phyloP scores from a whole-genome alignment of 2,113 vertebrate genomes.

The Pseudorasbora parva region DNA sequence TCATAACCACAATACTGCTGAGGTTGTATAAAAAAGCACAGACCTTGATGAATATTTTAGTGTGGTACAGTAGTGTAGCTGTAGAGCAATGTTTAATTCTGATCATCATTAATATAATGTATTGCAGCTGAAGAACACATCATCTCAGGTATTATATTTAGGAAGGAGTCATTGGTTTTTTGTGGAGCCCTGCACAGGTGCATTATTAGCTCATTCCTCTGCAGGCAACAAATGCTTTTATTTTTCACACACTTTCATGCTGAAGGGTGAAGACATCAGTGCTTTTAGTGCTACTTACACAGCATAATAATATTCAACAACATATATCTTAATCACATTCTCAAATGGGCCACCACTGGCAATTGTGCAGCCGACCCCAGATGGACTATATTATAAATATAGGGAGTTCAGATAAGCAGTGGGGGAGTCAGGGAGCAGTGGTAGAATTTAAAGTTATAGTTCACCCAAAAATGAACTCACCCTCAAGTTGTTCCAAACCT shows the following conservation, averaged over 20 bases:
- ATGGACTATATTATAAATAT: background rate
- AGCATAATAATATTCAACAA: conserved; percentile 8
- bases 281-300: conserved; percentile 19
- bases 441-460: background rate
- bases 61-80: background rate
- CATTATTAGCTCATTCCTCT: conserved; percentile 20
- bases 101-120: conserved; percentile 11
- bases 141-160: conserved; percentile 1
- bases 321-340: background rate
- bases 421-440: too few relatives aligned
- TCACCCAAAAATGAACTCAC: too few relatives aligned
- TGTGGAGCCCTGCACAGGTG: conserved; percentile 2
- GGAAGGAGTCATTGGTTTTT: conserved; percentile 20
- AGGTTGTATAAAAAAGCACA: background rate
- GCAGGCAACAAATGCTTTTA: conserved; percentile 29
- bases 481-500: too few relatives aligned
- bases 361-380: background rate
- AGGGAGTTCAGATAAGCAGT: too few relatives aligned
- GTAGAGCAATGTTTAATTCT: background rate
- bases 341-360: background rate
- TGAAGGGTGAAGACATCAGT: conserved; percentile 18
- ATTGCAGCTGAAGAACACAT: conserved; percentile 32
- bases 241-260: conserved; percentile 35
- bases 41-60: background rate
- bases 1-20: background rate